Evolutionary conservation across 2,888 invertebrate genomes (phyloP), one percentile per base, ranked within the genome.

Genomic region (Watsonalla cultraria): DNA sequence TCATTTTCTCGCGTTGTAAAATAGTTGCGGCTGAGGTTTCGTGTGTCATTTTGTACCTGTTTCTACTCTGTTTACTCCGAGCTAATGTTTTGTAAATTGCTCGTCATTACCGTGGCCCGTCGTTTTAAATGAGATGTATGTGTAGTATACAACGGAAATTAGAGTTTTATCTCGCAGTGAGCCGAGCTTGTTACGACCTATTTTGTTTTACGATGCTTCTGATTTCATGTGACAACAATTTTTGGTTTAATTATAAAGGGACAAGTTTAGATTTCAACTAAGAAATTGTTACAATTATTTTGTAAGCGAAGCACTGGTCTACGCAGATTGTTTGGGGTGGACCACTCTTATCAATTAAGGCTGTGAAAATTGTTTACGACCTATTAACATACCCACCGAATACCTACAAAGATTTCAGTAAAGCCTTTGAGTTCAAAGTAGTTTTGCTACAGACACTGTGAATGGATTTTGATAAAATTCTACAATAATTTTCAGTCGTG

Each of bases 61-160:
- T 60, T 57, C 54, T 53, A 52, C 54, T 63, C 62, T 54, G 62
- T 65, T 60, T 62, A 65, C 67, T 62, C 60, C 54, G 56, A 64
- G 66, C 62, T 71, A 74, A 76, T 70, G 68, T 69, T 65, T 70
- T 60, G 68, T 63, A 65, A 73, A 76, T 69, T 68, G 64, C 65
- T 58, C 56, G 53, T 64, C 65, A 68, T 71, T 67, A 70, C 53
- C 61, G 52, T 60, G 52, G 56, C 54, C 60, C 53, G 39, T 52
- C 37, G 48, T 62, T 72, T 59, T 53, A 58, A 61, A 53, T 57
- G 46, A 60, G 65, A 65, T 61, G 58, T 61, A 60, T 59, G 58
- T 59, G 54, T 52, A 52, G 51, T 52, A 52, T 57, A 52, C 37
- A 49, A 11, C 57, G 57, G 53, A 58, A 60, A 63, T 60, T 58